Percentiles rank a stretch among this genome's conserved stretches.
Conservation (phyloP, 2,113 vertebrate species). For the Daboia siamensis region DNA sequence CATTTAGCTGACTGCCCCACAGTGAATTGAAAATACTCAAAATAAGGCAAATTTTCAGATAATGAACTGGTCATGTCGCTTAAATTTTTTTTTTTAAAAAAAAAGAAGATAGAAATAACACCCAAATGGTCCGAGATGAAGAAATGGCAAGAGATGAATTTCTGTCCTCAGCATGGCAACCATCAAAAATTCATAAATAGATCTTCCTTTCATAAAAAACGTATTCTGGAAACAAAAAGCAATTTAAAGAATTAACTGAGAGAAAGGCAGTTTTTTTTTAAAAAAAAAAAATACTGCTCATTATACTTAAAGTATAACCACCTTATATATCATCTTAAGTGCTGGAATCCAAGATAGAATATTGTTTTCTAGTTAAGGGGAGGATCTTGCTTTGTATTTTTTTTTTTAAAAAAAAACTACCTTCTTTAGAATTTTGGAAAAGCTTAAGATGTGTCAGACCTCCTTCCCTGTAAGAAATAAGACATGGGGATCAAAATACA, state of each 20-base stretch:
- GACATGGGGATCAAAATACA: too few species aligned
- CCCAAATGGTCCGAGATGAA: neutral
- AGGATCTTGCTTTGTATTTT: too few species aligned
- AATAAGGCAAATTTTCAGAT: neutral
- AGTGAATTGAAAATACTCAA: neutral
- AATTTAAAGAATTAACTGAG: neutral
- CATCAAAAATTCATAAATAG: neutral
- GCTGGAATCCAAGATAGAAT: neutral
- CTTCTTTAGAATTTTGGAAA: neutral
- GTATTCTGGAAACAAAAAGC: neutral
- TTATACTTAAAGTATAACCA: neutral
- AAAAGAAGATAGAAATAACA: neutral
- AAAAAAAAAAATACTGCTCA: slow-evolving; percentile 9
- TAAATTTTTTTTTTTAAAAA: too few species aligned
- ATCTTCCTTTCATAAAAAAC: neutral
- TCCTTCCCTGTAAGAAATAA: neutral
- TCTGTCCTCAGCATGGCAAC: neutral
- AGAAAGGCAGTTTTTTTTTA: slow-evolving; percentile 22
- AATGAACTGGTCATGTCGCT: neutral
- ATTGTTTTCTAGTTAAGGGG: neutral
- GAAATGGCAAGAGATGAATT: too few species aligned
- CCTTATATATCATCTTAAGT: neutral
- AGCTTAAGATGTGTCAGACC: neutral
- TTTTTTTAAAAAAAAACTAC: too few species aligned
- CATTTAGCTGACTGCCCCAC: neutral